Base-by-base conservation (phyloP, 35 echinoderm and acorn worm genomes). In the Amphiura filiformis region DNA sequence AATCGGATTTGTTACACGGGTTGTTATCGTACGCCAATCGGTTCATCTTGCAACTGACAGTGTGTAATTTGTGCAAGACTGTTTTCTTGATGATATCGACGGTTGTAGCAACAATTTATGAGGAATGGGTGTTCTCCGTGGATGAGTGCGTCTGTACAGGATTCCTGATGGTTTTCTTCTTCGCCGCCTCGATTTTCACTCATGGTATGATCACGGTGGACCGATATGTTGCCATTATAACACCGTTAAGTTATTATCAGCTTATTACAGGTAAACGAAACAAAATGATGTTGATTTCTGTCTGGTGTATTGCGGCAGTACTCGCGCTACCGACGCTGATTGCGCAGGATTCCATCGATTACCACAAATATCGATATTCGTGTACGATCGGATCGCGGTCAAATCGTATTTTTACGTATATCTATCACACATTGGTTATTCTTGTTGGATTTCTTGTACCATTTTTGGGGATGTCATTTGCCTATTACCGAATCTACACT, bases 301-400 rank as follows among this genome's bases (percentile, higher is more conserved):
- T 92, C 0, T 92, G 90, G 90, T 22, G 87, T 7, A 70, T 83
- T n/a, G 34, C 90, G 34, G 30, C 76, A 15, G 56, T 81, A 37
- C 13, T 95, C 18, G 79, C 93, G 0, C 82, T 95, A 34, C 93
- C 93, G 17, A 85, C 89, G 1, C 79, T 95, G 32, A 26, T 95
- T 80, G 89, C 86, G 40, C 91, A 89, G 89, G 91, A 81, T 39
- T 38, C 84, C 3, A 85, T 91, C 36, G 32, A 34, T 5, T 95
- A 95, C 34, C 76, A 83, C 35, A 77, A 26, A 36, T 82, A 86
- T 75, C 85, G 23, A 31, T 78, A 82, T 56, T 85, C 86, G 4
- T 91, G 80, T 36, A 86, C 92, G 7, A 81, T 91, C 26, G 91
- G 93, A 61, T 77, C 93, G 7, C 86, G 57, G 11, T 42, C 90